Percentiles rank a stretch among this genome's conserved stretches.
These are phyloP conservation scores for Orgyia antiqua DNA, from an alignment of 2,888 invertebrate genomes.

Conservation along the genomic window DNA sequence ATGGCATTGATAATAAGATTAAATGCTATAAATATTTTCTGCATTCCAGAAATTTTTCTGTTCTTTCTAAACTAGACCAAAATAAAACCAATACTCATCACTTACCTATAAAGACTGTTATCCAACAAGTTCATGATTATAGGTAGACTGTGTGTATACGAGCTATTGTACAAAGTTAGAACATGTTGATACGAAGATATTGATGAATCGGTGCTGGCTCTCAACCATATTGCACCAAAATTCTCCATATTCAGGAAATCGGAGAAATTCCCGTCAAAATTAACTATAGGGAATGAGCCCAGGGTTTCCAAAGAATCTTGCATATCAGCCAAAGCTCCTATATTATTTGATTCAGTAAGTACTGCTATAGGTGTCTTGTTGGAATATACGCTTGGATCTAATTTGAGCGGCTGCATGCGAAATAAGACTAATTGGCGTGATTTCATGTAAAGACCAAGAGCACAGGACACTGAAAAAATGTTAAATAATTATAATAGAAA, in stretches of 20 bases:
- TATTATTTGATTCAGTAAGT: slow-evolving; percentile 73
- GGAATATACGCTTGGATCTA: slow-evolving; percentile 81
- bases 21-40: too few relatives aligned
- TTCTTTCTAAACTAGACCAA: too few relatives aligned
- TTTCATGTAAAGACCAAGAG: slow-evolving; percentile 81
- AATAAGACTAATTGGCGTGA: slow-evolving; percentile 80
- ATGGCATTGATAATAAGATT: too few relatives aligned
- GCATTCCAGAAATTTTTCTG: too few relatives aligned
- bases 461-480: slow-evolving; percentile 76
- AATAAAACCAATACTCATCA: too few relatives aligned
- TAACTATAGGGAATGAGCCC: slow-evolving; percentile 59
- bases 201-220: slow-evolving; percentile 50
- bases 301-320: slow-evolving; percentile 53
- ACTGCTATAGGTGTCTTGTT: slow-evolving; percentile 79
- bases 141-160: slow-evolving; percentile 87
- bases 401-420: slow-evolving; percentile 79
- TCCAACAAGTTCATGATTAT: slow-evolving; percentile 84
- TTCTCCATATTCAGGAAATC: slow-evolving; percentile 80
- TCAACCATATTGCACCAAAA: slow-evolving; percentile 82
- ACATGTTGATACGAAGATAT: slow-evolving; percentile 72
- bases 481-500: too few relatives aligned
- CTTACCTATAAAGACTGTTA: slow-evolving; percentile 84
- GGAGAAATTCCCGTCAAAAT: slow-evolving; percentile 83
- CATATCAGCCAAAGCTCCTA: slow-evolving; percentile 52
- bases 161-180: slow-evolving; percentile 86